Percentiles rank a stretch among this genome's conserved stretches.
Evolutionary conservation across 2,888 invertebrate species (phyloP).

Genomic region (Acanthosepion lycidas): DNA sequence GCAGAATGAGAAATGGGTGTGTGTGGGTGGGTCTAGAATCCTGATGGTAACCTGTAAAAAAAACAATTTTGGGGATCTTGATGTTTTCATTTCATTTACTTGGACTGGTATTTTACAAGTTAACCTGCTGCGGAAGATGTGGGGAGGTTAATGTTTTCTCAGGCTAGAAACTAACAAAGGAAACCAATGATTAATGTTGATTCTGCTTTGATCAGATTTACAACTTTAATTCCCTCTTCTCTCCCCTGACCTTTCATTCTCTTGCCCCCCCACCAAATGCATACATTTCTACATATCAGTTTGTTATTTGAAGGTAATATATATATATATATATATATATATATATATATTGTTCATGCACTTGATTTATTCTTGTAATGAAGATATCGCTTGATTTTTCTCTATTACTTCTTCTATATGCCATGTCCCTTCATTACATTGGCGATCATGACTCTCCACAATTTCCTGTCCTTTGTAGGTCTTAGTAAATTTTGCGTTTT

Average conservation of each 20-base stretch:
- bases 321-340: no score
- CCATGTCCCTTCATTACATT: no score
- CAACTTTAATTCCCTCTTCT: not conserved
- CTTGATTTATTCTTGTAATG: no score
- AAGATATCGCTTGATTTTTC: no score
- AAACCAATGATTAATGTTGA: not conserved
- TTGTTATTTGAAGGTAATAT: no score
- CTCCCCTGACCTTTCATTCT: not conserved
- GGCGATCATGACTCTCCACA: no score
- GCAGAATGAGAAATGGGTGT: not conserved
- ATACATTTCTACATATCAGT: no score
- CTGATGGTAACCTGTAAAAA: not conserved
- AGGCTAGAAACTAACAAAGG: conserved; percentile 1
- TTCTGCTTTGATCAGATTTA: not conserved
- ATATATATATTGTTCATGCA: no score
- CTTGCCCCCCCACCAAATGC: not conserved
- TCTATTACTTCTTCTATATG: no score
- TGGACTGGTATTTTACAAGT: conserved; percentile 15
- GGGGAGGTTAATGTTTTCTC: not conserved
- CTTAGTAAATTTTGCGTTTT: no score
- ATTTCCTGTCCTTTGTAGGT: no score
- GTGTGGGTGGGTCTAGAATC: no score
- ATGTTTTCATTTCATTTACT: conserved; percentile 33
- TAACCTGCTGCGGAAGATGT: not conserved
- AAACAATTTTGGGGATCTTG: not conserved